Conservation (phyloP, 2,888 invertebrate species). For the Cacoxenus indagator region DNA sequence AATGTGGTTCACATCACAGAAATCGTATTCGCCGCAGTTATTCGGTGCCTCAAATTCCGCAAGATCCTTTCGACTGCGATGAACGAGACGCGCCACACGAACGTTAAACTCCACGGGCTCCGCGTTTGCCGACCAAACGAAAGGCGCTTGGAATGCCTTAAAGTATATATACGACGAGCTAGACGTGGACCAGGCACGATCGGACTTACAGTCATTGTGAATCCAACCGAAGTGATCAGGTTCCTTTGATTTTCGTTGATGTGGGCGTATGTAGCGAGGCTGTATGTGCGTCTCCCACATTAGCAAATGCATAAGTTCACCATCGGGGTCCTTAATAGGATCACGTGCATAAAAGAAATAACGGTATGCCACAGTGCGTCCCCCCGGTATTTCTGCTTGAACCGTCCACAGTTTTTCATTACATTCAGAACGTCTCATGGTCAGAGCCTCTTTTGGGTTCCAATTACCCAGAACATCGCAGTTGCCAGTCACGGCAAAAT, state of each 20-base stretch:
- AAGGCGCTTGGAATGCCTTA: constrained; percentile 82
- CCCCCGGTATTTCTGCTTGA: constrained; percentile 18
- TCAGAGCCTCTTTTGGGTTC: constrained; percentile 74
- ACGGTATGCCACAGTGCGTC: constrained; percentile 73
- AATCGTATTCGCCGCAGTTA: neutral
- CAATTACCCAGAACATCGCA: constrained; percentile 78
- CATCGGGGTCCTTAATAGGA: constrained; percentile 70
- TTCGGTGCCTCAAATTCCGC: neutral
- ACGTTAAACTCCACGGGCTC: neutral
- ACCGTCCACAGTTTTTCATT: constrained; percentile 19
- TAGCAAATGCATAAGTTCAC: constrained; percentile 49
- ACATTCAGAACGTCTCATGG: constrained; percentile 68
- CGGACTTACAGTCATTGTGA: constrained; percentile 67
- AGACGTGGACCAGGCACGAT: constrained; percentile 81
- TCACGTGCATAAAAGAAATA: constrained; percentile 80
- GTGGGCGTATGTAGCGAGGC: constrained; percentile 82
- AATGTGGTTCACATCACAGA: constrained; percentile 13
- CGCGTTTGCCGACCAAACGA: constrained; percentile 45
- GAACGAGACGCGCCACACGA: neutral
- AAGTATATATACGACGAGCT: constrained; percentile 82
- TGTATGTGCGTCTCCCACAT: constrained; percentile 83
- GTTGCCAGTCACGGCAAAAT: constrained; percentile 78
- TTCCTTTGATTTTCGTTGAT: constrained; percentile 75
- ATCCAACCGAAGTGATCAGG: constrained; percentile 61
- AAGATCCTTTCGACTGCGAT: neutral